Evolutionary conservation across 1,140 invertebrate species (phyloP).

Genomic region (Cataglyphis hispanica): DNA sequence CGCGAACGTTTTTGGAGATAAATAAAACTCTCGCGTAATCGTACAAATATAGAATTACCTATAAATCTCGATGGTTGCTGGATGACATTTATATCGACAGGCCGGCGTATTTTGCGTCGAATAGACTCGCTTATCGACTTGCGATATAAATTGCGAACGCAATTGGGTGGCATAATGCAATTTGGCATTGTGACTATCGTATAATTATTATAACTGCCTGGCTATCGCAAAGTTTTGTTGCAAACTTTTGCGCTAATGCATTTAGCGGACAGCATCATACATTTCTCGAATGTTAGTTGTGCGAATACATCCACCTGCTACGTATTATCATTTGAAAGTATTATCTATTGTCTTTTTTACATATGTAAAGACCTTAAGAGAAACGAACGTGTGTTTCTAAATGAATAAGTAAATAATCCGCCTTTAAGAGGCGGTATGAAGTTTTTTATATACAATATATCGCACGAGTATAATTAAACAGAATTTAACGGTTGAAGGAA

Average conservation of each 20-base stretch:
- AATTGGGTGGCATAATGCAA: not conserved
- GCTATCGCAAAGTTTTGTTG: slow-evolving; percentile 28
- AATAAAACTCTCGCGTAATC: not conserved
- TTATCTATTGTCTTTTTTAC: not conserved
- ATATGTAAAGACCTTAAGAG: not conserved
- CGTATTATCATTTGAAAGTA: too few species aligned
- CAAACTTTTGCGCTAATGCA: slow-evolving; percentile 12
- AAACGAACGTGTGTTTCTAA: not conserved
- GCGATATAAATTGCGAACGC: not conserved
- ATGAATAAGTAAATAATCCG: slow-evolving; percentile 54
- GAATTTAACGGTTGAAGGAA: not conserved
- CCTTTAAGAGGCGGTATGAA: slow-evolving; percentile 16
- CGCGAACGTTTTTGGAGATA: not conserved
- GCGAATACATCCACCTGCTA: slow-evolving; percentile 52
- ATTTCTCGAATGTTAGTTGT: slow-evolving; percentile 35
- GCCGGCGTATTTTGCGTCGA: not conserved
- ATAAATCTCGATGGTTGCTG: not conserved
- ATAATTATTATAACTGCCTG: slow-evolving; percentile 6
- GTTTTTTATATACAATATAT: not conserved
- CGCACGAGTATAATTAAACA: not conserved
- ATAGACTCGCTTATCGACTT: not conserved
- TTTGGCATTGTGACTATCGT: not conserved
- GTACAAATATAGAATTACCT: not conserved
- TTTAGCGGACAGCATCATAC: slow-evolving; percentile 8
- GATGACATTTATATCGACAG: not conserved